Conservation (phyloP, 1,140 invertebrate genomes). For the Chelonus insularis region DNA sequence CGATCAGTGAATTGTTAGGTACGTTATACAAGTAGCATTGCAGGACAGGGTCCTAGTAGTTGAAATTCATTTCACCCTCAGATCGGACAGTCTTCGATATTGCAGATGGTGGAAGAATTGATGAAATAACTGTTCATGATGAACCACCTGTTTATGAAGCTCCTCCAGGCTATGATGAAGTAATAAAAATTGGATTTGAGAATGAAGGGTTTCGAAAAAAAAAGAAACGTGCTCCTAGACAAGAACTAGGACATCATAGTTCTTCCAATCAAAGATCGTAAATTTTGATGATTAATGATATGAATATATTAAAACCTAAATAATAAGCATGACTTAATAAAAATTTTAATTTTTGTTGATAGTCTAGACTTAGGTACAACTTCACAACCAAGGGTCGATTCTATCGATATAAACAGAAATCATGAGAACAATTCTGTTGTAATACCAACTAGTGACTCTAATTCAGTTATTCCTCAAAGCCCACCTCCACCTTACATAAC, state of each 20-base stretch:
- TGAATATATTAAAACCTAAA: too few species aligned
- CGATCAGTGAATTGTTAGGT: slow-evolving; percentile 70
- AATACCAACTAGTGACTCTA: slow-evolving; percentile 10
- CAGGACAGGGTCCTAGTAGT: slow-evolving; percentile 1
- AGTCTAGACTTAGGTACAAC: too few species aligned
- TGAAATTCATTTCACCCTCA: slow-evolving; percentile 32
- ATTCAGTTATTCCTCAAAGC: slow-evolving; percentile 42
- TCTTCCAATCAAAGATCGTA: slow-evolving; percentile 43
- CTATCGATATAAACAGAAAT: slow-evolving; percentile 26
- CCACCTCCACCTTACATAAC: slow-evolving; percentile 55
- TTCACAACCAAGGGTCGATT: slow-evolving; percentile 10
- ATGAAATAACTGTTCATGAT: slow-evolving; percentile 63
- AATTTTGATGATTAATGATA: slow-evolving; percentile 29
- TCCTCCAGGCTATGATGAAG: slow-evolving; percentile 72
- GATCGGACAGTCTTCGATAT: slow-evolving; percentile 50
- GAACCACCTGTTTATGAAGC: slow-evolving; percentile 73
- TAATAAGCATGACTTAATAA: too few species aligned
- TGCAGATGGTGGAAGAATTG: slow-evolving; percentile 58
- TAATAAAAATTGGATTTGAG: slow-evolving; percentile 63
- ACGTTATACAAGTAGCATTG: slow-evolving; percentile 22
- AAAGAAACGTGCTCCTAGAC: slow-evolving; percentile 31
- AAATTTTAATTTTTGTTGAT: too few species aligned
- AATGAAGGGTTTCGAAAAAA: slow-evolving; percentile 36
- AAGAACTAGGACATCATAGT: slow-evolving; percentile 35
- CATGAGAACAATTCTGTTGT: neutral